Percentiles rank a stretch among this genome's conserved stretches.
phyloP scores from a whole-genome alignment of 2,113 vertebrate species.

The Manacus vitellinus region DNA sequence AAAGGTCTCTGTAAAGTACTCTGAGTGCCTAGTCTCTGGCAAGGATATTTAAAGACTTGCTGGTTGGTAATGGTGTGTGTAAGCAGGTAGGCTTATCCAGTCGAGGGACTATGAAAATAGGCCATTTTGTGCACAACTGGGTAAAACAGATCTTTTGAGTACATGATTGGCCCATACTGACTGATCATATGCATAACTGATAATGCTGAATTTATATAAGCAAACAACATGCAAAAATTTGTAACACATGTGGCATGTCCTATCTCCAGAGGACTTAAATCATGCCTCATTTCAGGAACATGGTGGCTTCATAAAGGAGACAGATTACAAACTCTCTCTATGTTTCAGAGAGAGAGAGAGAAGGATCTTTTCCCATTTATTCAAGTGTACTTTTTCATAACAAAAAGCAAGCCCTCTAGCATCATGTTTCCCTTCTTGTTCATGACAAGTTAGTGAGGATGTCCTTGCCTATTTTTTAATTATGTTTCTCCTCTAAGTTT shows the following conservation, averaged over 20 bases:
- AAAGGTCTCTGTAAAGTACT: not conserved
- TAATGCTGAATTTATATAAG: not conserved
- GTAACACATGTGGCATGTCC: not conserved
- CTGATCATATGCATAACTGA: not conserved
- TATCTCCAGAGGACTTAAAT: not conserved
- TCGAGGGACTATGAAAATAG: not conserved
- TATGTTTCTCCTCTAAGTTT: constrained; percentile 11
- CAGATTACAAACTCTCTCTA: not conserved
- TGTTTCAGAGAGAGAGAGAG: not conserved
- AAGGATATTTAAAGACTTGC: not conserved
- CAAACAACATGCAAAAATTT: not conserved
- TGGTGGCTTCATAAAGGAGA: not conserved
- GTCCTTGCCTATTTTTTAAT: constrained; percentile 3
- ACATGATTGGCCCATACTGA: not conserved
- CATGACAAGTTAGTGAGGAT: not conserved
- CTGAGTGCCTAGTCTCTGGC: not conserved
- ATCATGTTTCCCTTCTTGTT: not conserved
- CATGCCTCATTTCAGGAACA: not conserved
- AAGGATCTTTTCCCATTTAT: not conserved
- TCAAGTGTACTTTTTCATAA: not conserved
- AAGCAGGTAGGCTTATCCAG: not conserved
- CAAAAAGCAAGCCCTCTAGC: not conserved
- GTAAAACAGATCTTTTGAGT: not conserved
- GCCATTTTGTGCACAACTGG: not conserved
- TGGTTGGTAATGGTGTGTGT: not conserved